These are phyloP conservation scores for Himantopus leucocephalus DNA, from an alignment of 2,113 vertebrate genomes.

Conservation along the genomic window DNA sequence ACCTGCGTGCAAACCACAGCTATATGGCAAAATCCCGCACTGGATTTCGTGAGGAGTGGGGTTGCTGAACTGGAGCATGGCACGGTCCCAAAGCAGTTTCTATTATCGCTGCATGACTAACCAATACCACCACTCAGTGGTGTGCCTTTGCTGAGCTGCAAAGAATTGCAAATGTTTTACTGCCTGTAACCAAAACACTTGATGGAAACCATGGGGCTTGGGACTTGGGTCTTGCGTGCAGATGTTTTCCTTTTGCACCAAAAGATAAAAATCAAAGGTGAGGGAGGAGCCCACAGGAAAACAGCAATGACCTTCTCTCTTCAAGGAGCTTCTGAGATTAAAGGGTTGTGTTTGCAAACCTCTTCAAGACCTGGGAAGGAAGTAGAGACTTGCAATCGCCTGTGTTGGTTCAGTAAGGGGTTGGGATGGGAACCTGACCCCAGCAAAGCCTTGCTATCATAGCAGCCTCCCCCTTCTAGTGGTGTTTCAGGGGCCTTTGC, in stretches of 20 bases:
- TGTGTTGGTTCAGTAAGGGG: neutral
- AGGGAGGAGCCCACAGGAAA: neutral
- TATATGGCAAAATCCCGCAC: accelerated
- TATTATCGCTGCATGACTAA: neutral
- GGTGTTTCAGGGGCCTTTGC: neutral
- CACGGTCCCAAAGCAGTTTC: accelerated
- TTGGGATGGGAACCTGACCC: neutral
- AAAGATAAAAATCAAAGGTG: neutral
- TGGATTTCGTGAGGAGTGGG: neutral
- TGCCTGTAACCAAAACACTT: neutral
- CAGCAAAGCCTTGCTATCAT: neutral
- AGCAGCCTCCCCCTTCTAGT: neutral
- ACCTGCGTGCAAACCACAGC: neutral
- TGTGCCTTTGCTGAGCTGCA: too few relatives aligned
- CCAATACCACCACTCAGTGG: neutral
- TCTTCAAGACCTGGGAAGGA: neutral
- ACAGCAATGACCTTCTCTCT: neutral
- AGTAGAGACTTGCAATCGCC: neutral
- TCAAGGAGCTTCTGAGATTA: neutral
- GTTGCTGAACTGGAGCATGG: accelerated
- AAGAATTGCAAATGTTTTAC: neutral
- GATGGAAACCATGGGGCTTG: accelerated
- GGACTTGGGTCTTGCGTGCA: neutral
- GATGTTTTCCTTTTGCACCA: neutral
- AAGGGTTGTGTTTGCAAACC: neutral